A percentile compares a stretch with the other conserved stretches of the same genome.
phyloP scores from a whole-genome alignment of 2,888 invertebrate genomes.

The Capitulum mitella region DNA sequence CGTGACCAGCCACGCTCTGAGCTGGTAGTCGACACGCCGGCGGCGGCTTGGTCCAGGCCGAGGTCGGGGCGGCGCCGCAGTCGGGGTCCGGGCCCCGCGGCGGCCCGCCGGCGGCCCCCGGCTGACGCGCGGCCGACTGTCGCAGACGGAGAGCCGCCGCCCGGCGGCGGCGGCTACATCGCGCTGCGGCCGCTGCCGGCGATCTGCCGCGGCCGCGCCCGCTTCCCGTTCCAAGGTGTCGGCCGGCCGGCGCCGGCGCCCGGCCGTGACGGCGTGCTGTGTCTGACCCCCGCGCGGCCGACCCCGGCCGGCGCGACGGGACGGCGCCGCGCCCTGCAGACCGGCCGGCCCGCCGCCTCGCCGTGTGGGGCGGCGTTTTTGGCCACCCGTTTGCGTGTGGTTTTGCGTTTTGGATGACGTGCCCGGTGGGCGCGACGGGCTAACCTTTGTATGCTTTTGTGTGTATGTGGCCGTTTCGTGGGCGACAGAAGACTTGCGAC shows the following conservation, averaged over 20 bases:
- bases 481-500: too few relatives aligned
- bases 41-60: too few relatives aligned
- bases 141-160: neutral
- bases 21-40: too few relatives aligned
- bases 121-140: neutral
- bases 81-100: too few relatives aligned
- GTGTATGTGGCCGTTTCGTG: too few relatives aligned
- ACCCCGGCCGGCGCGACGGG: too few relatives aligned
- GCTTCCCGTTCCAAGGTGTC: neutral
- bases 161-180: neutral
- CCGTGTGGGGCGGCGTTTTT: neutral
- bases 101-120: neutral
- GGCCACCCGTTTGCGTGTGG: neutral
- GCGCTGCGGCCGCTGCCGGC: constrained; percentile 12
- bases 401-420: too few relatives aligned
- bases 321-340: neutral
- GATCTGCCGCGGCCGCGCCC: neutral
- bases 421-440: too few relatives aligned
- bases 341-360: neutral
- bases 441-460: too few relatives aligned
- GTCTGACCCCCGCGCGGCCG: neutral
- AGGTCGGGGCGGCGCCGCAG: too few relatives aligned
- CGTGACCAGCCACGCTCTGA: too few relatives aligned
- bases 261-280: neutral
- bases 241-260: neutral